Conservation (phyloP, 2,888 invertebrate genomes). For the Cerastis rubricosa region DNA sequence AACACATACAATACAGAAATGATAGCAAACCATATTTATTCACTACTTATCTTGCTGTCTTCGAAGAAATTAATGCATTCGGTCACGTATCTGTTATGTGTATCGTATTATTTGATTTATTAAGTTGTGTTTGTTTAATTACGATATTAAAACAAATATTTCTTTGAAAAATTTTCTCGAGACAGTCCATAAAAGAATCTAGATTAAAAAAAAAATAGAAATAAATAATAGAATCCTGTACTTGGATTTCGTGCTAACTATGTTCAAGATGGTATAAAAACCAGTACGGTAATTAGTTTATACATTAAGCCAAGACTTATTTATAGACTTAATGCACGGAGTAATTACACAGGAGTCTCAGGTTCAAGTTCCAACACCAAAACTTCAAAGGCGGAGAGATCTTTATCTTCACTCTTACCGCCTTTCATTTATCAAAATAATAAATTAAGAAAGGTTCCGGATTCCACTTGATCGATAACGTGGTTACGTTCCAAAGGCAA, state of each 20-base stretch:
- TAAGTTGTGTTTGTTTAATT: conserved; percentile 33
- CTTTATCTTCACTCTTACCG: conserved; percentile 48
- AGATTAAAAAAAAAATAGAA: too few relatives aligned
- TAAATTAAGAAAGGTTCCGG: conserved; percentile 57
- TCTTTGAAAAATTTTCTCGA: conserved; percentile 10
- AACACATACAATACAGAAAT: conserved; percentile 69
- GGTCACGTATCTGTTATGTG: conserved; percentile 53
- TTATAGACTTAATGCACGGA: conserved; percentile 21
- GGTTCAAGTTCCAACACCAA: conserved; percentile 37
- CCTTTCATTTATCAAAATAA: conserved; percentile 64
- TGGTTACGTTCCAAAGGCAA: conserved; percentile 32
- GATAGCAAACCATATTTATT: conserved; percentile 73
- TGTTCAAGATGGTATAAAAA: not conserved
- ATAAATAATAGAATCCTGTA: too few relatives aligned
- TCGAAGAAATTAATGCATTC: conserved; percentile 73
- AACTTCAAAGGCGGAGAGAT: conserved; percentile 58
- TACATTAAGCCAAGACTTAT: conserved; percentile 8
- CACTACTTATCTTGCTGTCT: conserved; percentile 69
- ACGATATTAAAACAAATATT: conserved; percentile 17
- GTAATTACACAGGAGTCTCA: conserved; percentile 44
- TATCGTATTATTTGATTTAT: conserved; percentile 42
- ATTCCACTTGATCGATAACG: conserved; percentile 56
- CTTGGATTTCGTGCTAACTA: conserved; percentile 5
- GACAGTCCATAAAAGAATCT: not conserved
- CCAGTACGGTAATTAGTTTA: conserved; percentile 8